phyloP scores from a whole-genome alignment of 1,140 invertebrate species.

The Ericerus pela region DNA sequence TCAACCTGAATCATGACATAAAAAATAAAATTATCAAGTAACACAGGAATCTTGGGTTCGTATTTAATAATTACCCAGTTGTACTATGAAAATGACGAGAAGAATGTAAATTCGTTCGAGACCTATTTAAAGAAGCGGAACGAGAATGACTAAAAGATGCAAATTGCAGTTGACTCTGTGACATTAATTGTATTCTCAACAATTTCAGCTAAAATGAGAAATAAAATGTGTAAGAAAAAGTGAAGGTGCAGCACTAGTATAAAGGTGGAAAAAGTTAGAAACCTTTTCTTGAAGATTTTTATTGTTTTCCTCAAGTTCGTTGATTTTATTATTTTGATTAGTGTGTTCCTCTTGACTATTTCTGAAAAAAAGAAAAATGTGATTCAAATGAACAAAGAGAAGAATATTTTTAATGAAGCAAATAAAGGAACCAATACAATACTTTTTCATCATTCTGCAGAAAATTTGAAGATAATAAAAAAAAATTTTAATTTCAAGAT shows the following conservation, averaged over 20 bases:
- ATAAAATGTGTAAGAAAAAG: neutral
- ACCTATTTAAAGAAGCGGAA: neutral
- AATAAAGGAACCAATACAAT: too few species aligned
- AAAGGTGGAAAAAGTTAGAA: neutral
- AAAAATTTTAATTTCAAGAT: too few species aligned
- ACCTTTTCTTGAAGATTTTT: neutral
- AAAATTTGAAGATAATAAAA: too few species aligned
- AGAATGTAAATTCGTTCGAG: neutral
- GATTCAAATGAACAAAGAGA: too few species aligned
- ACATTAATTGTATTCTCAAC: neutral
- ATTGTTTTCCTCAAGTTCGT: neutral
- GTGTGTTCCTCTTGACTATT: neutral
- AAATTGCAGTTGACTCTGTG: neutral
- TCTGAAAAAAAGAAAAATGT: too few species aligned
- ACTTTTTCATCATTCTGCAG: too few species aligned
- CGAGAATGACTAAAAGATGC: neutral
- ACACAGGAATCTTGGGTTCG: neutral
- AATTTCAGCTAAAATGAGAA: neutral
- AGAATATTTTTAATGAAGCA: too few species aligned
- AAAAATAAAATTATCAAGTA: neutral
- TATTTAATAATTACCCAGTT: neutral
- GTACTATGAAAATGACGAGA: neutral
- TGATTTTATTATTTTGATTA: constrained; percentile 1
- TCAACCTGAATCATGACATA: neutral
- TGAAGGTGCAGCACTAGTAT: too few species aligned